Evolutionary conservation across 2,113 vertebrate genomes (phyloP).

Genomic region (Nothobranchius furzeri): DNA sequence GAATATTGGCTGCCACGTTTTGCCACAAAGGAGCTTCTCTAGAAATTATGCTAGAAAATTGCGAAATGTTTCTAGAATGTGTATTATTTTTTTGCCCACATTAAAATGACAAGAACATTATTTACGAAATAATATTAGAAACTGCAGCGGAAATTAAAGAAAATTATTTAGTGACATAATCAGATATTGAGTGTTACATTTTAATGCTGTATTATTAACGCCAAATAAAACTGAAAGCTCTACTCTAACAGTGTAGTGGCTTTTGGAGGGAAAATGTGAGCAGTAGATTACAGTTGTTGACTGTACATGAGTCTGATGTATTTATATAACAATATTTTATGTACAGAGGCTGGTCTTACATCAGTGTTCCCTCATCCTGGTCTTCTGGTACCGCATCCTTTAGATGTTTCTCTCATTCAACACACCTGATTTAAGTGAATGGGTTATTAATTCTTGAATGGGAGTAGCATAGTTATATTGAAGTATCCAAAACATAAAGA

Average conservation of each 20-base stretch:
- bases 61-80: neutral
- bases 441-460: neutral
- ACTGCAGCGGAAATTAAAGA: too few relatives aligned
- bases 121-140: too few relatives aligned
- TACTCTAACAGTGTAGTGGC: neutral
- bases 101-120: neutral
- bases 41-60: neutral
- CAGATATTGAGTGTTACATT: too few relatives aligned
- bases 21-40: neutral
- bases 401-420: neutral
- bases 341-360: neutral
- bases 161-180: too few relatives aligned
- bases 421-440: neutral
- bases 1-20: neutral
- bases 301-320: neutral
- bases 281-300: neutral
- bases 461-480: neutral
- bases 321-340: neutral
- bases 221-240: neutral
- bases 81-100: too few relatives aligned
- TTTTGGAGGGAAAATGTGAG: constrained; percentile 1
- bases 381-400: too few relatives aligned
- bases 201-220: too few relatives aligned
- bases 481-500: neutral
- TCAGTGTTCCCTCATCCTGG: neutral